Evolutionary conservation across 2,888 invertebrate species (phyloP).

Genomic region (Antheraea yamamai): DNA sequence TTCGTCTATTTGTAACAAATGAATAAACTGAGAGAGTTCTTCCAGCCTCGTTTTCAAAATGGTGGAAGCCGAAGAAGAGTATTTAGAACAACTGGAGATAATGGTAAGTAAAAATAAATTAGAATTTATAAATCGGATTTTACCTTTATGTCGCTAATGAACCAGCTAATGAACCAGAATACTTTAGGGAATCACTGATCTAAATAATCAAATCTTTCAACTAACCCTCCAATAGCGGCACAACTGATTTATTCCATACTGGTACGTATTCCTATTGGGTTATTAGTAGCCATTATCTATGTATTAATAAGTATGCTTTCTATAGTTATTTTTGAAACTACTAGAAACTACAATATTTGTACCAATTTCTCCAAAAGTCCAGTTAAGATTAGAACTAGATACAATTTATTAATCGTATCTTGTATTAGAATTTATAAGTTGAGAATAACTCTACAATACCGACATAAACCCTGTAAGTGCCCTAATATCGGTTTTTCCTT

Average conservation of each 20-base stretch:
- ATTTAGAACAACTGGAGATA: conserved; percentile 94
- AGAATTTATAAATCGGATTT: no score
- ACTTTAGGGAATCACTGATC: no score
- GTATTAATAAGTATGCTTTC: neutral
- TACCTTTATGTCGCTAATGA: no score
- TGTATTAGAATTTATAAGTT: no score
- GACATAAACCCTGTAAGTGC: no score
- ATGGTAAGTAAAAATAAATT: conserved; percentile 50
- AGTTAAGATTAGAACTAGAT: neutral
- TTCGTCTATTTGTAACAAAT: neutral
- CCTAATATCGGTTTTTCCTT: no score
- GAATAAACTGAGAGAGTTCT: conserved; percentile 22
- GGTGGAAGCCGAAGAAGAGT: conserved; percentile 97
- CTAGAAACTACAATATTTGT: neutral
- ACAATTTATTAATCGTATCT: neutral
- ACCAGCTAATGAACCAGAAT: no score
- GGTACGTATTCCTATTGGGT: no score
- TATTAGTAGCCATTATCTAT: neutral
- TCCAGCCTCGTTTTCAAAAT: conserved; percentile 91
- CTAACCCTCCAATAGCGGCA: no score
- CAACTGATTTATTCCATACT: no score
- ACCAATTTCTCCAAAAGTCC: neutral
- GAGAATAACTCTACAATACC: no score
- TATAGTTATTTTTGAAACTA: neutral
- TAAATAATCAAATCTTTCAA: no score